Evolutionary conservation across 2,797 vertebrate genomes (phyloP).

Genomic region (Diglossa cyanea): DNA sequence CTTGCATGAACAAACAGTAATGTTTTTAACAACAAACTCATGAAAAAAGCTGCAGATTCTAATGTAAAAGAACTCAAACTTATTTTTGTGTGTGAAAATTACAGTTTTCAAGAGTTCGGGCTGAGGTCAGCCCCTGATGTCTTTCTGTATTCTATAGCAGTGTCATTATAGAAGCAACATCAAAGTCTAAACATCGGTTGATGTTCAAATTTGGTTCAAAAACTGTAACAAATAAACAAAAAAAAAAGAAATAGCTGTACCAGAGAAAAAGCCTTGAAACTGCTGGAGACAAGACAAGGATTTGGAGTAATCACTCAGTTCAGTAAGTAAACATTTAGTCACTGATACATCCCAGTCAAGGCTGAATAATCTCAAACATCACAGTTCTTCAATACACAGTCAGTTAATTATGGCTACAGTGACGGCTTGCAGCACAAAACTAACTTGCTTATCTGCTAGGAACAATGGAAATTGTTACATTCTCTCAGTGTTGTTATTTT

Average conservation of each 20-base stretch:
- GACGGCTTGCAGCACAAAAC: conserved; percentile 29
- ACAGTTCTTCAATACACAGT: conserved; percentile 30
- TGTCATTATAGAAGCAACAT: not conserved
- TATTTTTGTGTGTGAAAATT: not conserved
- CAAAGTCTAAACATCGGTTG: not conserved
- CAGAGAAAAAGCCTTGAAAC: conserved; percentile 27
- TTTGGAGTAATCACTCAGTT: conserved; percentile 34
- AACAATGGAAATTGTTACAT: conserved; percentile 43
- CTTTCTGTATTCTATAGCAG: not conserved
- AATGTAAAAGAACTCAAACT: not conserved
- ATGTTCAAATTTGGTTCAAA: conserved; percentile 1
- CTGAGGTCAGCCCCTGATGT: not conserved
- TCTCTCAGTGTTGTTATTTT: conserved; percentile 24
- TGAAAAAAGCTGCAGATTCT: not conserved
- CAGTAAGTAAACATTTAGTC: conserved; percentile 58
- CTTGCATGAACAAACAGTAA: not conserved
- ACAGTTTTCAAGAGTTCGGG: not conserved
- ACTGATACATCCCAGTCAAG: conserved; percentile 56
- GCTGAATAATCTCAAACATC: conserved; percentile 60
- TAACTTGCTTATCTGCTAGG: conserved; percentile 28
- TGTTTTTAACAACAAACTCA: not conserved
- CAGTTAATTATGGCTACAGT: conserved; percentile 32
- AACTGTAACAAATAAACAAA: not conserved
- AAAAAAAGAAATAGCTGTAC: not conserved
- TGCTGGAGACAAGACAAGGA: conserved; percentile 16